Evolutionary conservation across 2,888 invertebrate species (phyloP).

Genomic region (Helicoverpa assulta): DNA sequence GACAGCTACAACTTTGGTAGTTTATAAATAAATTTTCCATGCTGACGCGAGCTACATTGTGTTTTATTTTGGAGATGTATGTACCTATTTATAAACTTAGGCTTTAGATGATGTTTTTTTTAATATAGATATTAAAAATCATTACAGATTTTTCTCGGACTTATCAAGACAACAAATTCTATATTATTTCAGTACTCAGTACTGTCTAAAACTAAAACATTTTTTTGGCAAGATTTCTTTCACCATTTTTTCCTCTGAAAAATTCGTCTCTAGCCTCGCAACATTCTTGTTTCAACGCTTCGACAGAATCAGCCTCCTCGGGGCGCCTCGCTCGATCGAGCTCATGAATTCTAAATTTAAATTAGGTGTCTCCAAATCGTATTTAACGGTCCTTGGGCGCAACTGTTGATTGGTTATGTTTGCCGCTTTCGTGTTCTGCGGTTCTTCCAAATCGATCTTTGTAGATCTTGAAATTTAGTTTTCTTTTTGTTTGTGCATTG

Average conservation of each 20-base stretch:
- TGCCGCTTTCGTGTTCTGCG: conserved; percentile 59
- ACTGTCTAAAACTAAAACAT: too few species aligned
- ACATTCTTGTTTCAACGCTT: conserved; percentile 57
- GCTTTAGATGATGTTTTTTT: background rate
- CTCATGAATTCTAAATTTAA: conserved; percentile 80
- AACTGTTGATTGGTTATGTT: conserved; percentile 73
- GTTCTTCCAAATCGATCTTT: conserved; percentile 33
- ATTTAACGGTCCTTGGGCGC: conserved; percentile 75
- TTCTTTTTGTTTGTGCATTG: background rate
- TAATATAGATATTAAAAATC: background rate
- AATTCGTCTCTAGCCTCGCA: conserved; percentile 12
- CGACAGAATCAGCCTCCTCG: conserved; percentile 57
- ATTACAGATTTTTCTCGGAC: background rate
- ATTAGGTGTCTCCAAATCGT: conserved; percentile 79
- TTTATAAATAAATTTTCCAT: conserved; percentile 49
- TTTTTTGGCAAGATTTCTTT: background rate
- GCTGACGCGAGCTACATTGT: conserved; percentile 31
- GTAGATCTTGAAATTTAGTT: background rate
- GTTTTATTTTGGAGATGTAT: conserved; percentile 24
- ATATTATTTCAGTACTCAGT: too few species aligned
- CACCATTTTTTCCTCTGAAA: conserved; percentile 10
- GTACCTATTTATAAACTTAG: background rate
- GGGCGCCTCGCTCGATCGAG: conserved; percentile 75
- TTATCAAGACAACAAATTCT: background rate
- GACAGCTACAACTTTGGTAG: conserved; percentile 53